These are phyloP conservation scores for Ectropis crepuscularia DNA, from an alignment of 2,888 invertebrate species.

Conservation along the genomic window DNA sequence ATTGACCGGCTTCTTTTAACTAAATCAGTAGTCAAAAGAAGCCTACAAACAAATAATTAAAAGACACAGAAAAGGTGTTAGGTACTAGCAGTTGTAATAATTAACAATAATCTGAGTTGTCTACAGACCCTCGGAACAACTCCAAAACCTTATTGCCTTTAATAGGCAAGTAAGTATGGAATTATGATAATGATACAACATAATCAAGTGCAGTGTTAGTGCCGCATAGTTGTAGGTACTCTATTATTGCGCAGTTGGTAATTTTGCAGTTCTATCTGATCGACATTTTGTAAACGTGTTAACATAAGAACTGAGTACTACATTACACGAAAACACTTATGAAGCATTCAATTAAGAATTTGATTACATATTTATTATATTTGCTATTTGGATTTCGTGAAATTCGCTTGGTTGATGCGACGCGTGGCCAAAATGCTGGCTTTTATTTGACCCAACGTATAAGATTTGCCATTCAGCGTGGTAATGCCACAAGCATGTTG, in stretches of 20 bases:
- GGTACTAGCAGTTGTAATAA: neutral
- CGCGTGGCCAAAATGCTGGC: no score
- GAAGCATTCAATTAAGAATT: no score
- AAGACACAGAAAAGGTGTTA: neutral
- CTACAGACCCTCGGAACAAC: slow-evolving; percentile 6
- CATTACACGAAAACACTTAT: no score
- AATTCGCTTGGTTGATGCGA: no score
- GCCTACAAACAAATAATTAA: no score
- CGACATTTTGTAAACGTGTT: slow-evolving; percentile 23
- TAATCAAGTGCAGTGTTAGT: slow-evolving; percentile 46
- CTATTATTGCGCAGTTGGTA: slow-evolving; percentile 37
- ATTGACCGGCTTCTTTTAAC: no score
- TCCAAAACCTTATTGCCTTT: slow-evolving; percentile 11
- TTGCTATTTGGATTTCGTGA: no score
- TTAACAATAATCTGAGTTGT: slow-evolving; percentile 4
- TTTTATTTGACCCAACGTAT: no score
- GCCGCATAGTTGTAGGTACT: slow-evolving; percentile 44
- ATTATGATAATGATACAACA: slow-evolving; percentile 40
- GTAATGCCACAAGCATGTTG: no score
- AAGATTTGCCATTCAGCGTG: no score
- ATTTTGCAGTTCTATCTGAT: slow-evolving; percentile 35
- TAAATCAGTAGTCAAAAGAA: no score
- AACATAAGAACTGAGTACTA: neutral
- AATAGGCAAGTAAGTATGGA: slow-evolving; percentile 42
- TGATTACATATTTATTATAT: no score